These are phyloP conservation scores for Brenthis daphne DNA, from an alignment of 2,888 invertebrate species.

Conservation along the genomic window DNA sequence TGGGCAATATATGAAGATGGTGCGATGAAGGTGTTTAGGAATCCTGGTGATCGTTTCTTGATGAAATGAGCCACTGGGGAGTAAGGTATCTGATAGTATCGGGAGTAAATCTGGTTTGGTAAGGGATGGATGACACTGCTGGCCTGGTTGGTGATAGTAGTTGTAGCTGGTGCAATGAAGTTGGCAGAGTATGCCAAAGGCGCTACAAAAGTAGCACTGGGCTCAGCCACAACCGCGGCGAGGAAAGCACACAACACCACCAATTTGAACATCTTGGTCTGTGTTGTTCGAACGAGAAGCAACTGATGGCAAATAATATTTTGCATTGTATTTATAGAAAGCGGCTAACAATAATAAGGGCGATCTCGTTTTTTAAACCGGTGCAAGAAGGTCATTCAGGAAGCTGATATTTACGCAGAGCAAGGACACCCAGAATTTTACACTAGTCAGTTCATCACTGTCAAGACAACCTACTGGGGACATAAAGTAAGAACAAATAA, in stretches of 20 bases:
- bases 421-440: slow-evolving; percentile 61
- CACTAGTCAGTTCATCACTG: slow-evolving; percentile 58
- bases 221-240: slow-evolving; percentile 78
- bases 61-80: slow-evolving; percentile 54
- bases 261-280: slow-evolving; percentile 76
- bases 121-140: slow-evolving; percentile 73
- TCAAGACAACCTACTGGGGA: slow-evolving; percentile 14
- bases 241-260: slow-evolving; percentile 84
- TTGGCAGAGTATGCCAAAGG: slow-evolving; percentile 53
- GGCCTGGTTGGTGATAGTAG: slow-evolving; percentile 64
- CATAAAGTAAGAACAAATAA: slow-evolving; percentile 2
- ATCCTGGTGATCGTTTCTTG: slow-evolving; percentile 51
- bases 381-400: slow-evolving; percentile 64
- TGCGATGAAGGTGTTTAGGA: slow-evolving; percentile 47
- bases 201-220: slow-evolving; percentile 45
- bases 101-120: slow-evolving; percentile 55
- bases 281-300: slow-evolving; percentile 63
- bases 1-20: slow-evolving; percentile 46
- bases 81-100: slow-evolving; percentile 47
- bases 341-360: slow-evolving; percentile 61
- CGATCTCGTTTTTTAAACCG: slow-evolving; percentile 68
- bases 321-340: slow-evolving; percentile 68
- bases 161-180: slow-evolving; percentile 56
- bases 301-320: slow-evolving; percentile 61
- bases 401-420: slow-evolving; percentile 69